Base-by-base conservation (phyloP, 2,797 vertebrate species). In the Dendrocincla tyrannina region DNA sequence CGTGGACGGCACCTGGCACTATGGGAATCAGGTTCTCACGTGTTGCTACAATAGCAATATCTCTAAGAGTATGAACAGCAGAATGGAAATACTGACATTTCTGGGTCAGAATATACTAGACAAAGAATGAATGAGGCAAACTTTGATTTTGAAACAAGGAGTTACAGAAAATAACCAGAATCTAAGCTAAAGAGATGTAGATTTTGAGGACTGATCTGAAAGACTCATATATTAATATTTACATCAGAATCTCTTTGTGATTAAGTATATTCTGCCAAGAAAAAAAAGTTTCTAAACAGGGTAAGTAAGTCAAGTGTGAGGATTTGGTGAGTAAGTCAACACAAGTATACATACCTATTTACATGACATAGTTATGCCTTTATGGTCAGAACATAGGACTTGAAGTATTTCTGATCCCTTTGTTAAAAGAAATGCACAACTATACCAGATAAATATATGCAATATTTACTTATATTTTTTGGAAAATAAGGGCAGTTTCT, bases 61-160 rank as follows among this genome's bases (percentile, higher is more conserved):
- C 28, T 70, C 13, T 56, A 94, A 41, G 44, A 88, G 41, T 44
- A 69, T 13, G n/a, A 91, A 41, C 7, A 72, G 73, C 60, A 84
- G 67, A 79, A 90, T 84, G 63, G 90, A 95, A 95, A 94, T 67
- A 69, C 28, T 93, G 80, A 76, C n/a, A 28, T 72, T 95, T 60
- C 33, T 80, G 80, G 27, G 35, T 58, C 52, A 89, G 63, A 88
- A 93, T 68, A 78, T 47, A 23, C 30, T 53, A 77, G 35, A 32
- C 18, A 53, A 69, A 79, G 44, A 78, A 69, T 15, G 25, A 89
- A 78, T 52, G 64, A 82, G 24, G 23, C 24, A 94, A 91, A 25
- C 12, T 25, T 79, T 70, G 58, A 56, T 82, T 89, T 52, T 91
- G 23, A 79, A 91, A 69, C 32, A 56, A 52, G 11, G 24, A 76